Evolutionary conservation across 2,888 invertebrate species (phyloP), one percentile per base, ranked within the genome.

Genomic region (Metellina segmentata): DNA sequence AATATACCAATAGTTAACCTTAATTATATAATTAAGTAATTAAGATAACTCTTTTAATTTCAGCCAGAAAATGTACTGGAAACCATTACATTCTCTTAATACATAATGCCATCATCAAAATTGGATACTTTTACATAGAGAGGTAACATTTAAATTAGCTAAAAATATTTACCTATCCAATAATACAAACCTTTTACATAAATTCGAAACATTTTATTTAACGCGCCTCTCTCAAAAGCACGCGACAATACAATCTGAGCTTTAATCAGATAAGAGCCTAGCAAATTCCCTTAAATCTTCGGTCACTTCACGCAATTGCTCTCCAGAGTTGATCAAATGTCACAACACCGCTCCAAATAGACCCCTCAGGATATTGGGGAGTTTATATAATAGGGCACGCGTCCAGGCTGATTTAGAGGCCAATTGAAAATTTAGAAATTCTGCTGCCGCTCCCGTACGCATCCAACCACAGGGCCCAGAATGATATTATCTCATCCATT

Each of bases 301-400:
- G 61, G 61, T 5, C 61, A 61, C 9, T 61, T 11, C 61, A 61
- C 13, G 61, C 61, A 61, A 79, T 79, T 69, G 79, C 61, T 79
- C 79, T 69, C 79, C 9, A 48, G 79, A 53, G 61, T 20, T 34
- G 79, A 49, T 79, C 53, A 79, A 20, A 49, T n/a, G 20, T 34
- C 61, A 34, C 77, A 77, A 77, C 52, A 77, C 49, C 49, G 52
- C 53, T 61, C 53, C 61, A 61, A 16, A 61, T 16, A 16, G 13
- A 61, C 11, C 61, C 61, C 61, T 6, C 61, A 61, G 61, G 61
- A 61, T 61, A 61, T 61, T 16, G 9, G 13, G 61, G 61, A 16
- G 61, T 61, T 61, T 61, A 61, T 61, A 16, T 61, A 61, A 61
- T 61, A 11, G 34, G 61, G 9, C 61, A 16, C 61, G 61, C 61